A percentile compares a stretch with the other conserved stretches of the same genome.
Conservation (phyloP, 1,140 invertebrate species). For the Lerema accius region DNA sequence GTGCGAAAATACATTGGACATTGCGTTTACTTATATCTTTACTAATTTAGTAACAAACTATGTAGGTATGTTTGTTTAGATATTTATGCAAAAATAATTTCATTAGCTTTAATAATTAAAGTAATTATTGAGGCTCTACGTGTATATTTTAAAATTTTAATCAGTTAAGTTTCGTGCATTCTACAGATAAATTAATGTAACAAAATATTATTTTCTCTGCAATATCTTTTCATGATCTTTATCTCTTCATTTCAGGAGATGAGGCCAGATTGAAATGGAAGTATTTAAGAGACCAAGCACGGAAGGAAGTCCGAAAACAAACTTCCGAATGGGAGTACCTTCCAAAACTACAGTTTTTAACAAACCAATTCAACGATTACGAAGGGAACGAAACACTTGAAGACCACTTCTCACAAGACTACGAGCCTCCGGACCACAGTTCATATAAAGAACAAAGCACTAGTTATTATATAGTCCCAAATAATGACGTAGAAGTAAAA, state of each 20-base stretch:
- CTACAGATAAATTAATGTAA: too few relatives aligned
- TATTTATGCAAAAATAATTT: too few relatives aligned
- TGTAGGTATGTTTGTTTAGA: too few relatives aligned
- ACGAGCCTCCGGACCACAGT: slow-evolving; percentile 54
- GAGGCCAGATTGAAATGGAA: slow-evolving; percentile 79
- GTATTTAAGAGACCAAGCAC: slow-evolving; percentile 74
- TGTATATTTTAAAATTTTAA: too few relatives aligned
- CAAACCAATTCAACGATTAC: slow-evolving; percentile 74
- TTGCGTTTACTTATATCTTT: too few relatives aligned
- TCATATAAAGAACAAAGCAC: slow-evolving; percentile 52
- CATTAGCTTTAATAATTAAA: too few relatives aligned
- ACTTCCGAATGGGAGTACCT: slow-evolving; percentile 72
- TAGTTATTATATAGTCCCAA: slow-evolving; percentile 25
- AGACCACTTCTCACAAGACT: slow-evolving; percentile 59
- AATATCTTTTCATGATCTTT: too few relatives aligned
- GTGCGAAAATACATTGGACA: too few relatives aligned
- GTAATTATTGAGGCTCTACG: too few relatives aligned
- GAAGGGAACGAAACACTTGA: slow-evolving; percentile 58
- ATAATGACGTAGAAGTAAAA: slow-evolving; percentile 50
- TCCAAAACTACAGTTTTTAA: slow-evolving; percentile 70
- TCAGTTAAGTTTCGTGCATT: too few relatives aligned
- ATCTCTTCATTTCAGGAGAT: slow-evolving; percentile 55
- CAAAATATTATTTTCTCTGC: neutral
- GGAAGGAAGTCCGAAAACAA: slow-evolving; percentile 70
- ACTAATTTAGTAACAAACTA: too few relatives aligned